These are phyloP conservation scores for Spheniscus humboldti DNA, from an alignment of 2,797 vertebrate species.

Conservation along the genomic window DNA sequence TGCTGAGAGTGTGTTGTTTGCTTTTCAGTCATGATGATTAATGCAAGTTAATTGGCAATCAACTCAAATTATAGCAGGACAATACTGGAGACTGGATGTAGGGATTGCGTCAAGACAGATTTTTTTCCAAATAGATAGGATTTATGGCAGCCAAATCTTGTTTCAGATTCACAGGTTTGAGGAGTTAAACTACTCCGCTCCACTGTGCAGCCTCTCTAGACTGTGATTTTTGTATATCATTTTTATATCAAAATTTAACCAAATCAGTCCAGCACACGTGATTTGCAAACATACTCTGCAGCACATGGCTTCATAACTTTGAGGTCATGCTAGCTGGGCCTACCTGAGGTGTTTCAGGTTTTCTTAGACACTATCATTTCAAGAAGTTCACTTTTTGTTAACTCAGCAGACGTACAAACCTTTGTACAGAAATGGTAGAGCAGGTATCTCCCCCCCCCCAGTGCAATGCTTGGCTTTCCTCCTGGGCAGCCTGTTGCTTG, in stretches of 20 bases:
- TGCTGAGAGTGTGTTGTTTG: constrained; percentile 9
- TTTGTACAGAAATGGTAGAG: neutral
- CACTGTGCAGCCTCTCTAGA: neutral
- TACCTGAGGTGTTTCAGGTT: neutral
- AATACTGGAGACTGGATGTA: neutral
- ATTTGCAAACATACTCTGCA: neutral
- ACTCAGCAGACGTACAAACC: neutral
- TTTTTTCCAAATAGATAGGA: neutral
- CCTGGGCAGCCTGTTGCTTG: neutral
- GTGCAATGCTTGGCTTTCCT: neutral
- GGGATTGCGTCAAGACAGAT: neutral
- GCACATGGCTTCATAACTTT: neutral
- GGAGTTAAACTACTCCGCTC: neutral
- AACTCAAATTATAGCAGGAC: constrained; percentile 24
- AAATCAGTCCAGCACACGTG: neutral
- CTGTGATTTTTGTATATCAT: neutral
- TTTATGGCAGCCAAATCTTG: neutral
- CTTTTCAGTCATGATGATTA: constrained; percentile 38
- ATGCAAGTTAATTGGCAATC: constrained; percentile 39
- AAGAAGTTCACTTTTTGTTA: neutral
- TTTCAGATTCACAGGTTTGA: neutral
- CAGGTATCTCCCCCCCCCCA: neutral
- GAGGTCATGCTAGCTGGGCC: neutral
- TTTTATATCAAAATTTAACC: neutral
- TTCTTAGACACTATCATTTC: neutral